A percentile compares a stretch with the other conserved stretches of the same genome.
Conservation (phyloP, 2,888 invertebrate genomes). For the Tenthredo distinguenda region DNA sequence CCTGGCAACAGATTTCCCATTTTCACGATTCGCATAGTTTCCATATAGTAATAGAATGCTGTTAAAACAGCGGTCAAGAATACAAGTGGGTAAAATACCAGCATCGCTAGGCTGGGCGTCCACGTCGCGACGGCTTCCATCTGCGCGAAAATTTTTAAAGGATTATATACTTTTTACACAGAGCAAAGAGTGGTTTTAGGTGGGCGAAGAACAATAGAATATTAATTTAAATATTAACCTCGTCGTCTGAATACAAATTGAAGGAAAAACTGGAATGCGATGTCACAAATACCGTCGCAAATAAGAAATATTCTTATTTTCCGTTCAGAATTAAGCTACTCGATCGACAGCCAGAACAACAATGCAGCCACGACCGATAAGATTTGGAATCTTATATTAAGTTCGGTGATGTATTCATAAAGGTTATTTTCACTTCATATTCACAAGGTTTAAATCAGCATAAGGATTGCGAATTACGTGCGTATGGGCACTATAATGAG, state of each 20-base stretch:
- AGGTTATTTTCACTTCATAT: not conserved
- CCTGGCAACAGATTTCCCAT: constrained; percentile 72
- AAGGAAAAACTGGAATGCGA: too few relatives aligned
- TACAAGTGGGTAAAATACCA: constrained; percentile 70
- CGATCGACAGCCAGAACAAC: not conserved
- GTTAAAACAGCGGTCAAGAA: constrained; percentile 67
- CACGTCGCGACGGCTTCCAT: constrained; percentile 68
- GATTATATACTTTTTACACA: not conserved
- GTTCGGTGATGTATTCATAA: not conserved
- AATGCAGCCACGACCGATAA: not conserved
- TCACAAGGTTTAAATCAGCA: not conserved
- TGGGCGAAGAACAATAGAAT: not conserved
- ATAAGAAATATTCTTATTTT: not conserved
- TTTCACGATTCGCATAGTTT: constrained; percentile 64
- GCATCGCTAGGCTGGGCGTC: constrained; percentile 63
- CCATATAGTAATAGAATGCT: constrained; percentile 71
- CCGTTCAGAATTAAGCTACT: not conserved
- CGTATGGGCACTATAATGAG: not conserved
- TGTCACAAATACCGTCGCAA: not conserved
- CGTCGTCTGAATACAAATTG: not conserved
- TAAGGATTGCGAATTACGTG: not conserved
- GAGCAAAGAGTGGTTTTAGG: not conserved
- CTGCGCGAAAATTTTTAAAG: constrained; percentile 37
- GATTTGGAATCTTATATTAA: constrained; percentile 15
- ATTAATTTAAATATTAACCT: not conserved